Evolutionary conservation across 2,113 vertebrate species (phyloP).

Genomic region (Pipa parva): DNA sequence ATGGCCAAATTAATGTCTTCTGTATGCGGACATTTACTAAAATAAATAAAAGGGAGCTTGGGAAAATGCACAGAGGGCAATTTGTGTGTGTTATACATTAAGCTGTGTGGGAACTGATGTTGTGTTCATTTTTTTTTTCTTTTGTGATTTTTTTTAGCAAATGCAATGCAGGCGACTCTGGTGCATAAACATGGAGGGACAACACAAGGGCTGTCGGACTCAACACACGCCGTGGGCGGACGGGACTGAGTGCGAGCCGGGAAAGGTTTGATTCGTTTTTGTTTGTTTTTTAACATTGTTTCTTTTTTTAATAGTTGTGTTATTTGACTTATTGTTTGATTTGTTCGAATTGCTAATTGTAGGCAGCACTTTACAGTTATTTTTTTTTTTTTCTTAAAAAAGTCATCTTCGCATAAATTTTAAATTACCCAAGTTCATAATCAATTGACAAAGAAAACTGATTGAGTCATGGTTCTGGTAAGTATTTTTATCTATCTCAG

Average conservation of each 20-base stretch:
- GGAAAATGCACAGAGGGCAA: slow-evolving; percentile 5
- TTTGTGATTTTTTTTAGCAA: slow-evolving; percentile 59
- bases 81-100: slow-evolving; percentile 24
- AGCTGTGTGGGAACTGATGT: slow-evolving; percentile 4
- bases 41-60: slow-evolving; percentile 5
- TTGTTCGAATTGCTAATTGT: too few relatives aligned
- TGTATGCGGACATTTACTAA: too few relatives aligned
- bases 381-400: too few relatives aligned
- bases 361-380: too few relatives aligned
- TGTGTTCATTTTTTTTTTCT: background rate
- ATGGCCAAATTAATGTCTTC: too few relatives aligned
- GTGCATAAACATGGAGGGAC: slow-evolving; percentile 88
- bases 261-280: slow-evolving; percentile 73
- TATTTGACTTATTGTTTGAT: too few relatives aligned
- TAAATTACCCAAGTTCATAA: too few relatives aligned
- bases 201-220: slow-evolving; percentile 87
- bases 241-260: slow-evolving; percentile 87
- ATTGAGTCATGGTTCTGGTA: too few relatives aligned
- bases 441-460: too few relatives aligned
- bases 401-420: too few relatives aligned
- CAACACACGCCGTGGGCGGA: slow-evolving; percentile 98
- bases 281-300: background rate
- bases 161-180: slow-evolving; percentile 92
- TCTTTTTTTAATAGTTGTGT: background rate
- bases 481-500: too few relatives aligned